Percentiles rank a stretch among this genome's conserved stretches.
Conservation (phyloP, 2,113 vertebrate genomes). For the Pseudonaja textilis region DNA sequence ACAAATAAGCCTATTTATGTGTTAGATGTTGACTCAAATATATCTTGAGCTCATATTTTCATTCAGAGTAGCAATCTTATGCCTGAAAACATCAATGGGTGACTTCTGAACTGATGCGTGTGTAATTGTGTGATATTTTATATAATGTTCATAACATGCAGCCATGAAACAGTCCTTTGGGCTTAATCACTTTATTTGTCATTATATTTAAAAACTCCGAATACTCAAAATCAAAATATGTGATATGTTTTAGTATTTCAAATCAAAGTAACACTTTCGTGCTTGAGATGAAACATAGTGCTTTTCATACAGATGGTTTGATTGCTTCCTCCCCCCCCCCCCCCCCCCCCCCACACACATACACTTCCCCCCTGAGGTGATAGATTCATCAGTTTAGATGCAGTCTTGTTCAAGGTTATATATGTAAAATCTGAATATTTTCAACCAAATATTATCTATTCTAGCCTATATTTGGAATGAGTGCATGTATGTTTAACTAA, state of each 20-base stretch:
- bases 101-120: not conserved
- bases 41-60: not conserved
- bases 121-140: not conserved
- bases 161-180: not conserved
- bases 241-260: not conserved
- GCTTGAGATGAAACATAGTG: not conserved
- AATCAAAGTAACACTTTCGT: not conserved
- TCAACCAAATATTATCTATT: slow-evolving; percentile 14
- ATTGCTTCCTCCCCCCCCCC: not conserved
- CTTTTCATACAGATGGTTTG: not conserved
- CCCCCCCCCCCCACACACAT: not conserved
- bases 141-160: not conserved
- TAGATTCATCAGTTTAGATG: not conserved
- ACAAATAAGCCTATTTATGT: not conserved
- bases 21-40: not conserved
- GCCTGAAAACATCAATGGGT: not conserved
- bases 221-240: not conserved
- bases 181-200: not conserved
- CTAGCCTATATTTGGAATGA: slow-evolving; percentile 14
- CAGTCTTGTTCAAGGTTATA: not conserved
- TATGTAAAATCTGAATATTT: not conserved
- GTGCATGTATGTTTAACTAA: slow-evolving; percentile 25
- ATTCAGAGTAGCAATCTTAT: not conserved
- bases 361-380: not conserved
- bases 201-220: not conserved